Percentiles rank a stretch among this genome's conserved stretches.
Conservation (phyloP, 2,113 vertebrate species). For the Plectropomus leopardus region DNA sequence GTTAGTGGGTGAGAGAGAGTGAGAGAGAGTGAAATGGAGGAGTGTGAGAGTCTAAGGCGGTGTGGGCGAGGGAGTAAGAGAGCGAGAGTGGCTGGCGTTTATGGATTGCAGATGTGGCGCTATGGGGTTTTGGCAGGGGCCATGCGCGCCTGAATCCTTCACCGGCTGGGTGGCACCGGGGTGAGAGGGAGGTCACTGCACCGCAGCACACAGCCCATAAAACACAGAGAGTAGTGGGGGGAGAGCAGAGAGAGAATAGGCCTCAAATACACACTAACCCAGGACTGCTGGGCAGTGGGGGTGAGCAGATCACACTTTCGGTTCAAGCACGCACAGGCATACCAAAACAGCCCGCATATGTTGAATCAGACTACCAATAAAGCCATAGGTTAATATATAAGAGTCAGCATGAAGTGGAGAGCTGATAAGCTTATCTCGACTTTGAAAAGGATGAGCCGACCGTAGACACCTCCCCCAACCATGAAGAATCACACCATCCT, state of each 20-base stretch:
- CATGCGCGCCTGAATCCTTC: conserved; percentile 81
- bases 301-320: conserved; percentile 54
- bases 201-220: conserved; percentile 86
- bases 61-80: conserved; percentile 84
- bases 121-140: conserved; percentile 88
- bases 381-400: conserved; percentile 31
- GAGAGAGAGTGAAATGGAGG: conserved; percentile 70
- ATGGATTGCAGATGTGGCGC: conserved; percentile 90
- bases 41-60: conserved; percentile 75
- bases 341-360: conserved; percentile 36
- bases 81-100: conserved; percentile 87
- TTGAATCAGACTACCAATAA: conserved; percentile 7
- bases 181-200: conserved; percentile 86
- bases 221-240: conserved; percentile 72
- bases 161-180: conserved; percentile 89
- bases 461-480: background rate
- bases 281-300: conserved; percentile 42
- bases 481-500: conserved; percentile 22
- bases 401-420: conserved; percentile 10
- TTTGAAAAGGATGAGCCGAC: conserved; percentile 25
- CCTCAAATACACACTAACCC: conserved; percentile 53
- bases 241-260: conserved; percentile 44
- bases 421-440: conserved; percentile 47
- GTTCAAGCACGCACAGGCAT: conserved; percentile 37
- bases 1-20: conserved; percentile 65